A percentile compares a stretch with the other conserved stretches of the same genome.
Evolutionary conservation across 2,113 vertebrate species (phyloP).

Genomic region (Boleophthalmus pectinirostris): DNA sequence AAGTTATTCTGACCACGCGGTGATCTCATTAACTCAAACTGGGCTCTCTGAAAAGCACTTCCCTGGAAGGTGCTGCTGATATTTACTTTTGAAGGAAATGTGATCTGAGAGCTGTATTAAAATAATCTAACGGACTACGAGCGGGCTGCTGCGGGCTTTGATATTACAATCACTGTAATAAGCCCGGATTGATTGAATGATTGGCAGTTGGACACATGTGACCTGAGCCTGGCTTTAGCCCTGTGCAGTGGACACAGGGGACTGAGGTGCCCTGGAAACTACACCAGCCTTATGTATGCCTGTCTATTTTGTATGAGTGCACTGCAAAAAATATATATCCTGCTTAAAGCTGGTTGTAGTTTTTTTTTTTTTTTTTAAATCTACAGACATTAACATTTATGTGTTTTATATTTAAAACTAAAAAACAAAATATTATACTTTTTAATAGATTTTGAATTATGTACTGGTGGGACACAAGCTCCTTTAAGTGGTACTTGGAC

Average conservation of each 20-base stretch:
- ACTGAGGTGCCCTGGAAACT: constrained; percentile 57
- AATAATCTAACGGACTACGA: constrained; percentile 57
- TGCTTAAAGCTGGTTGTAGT: neutral
- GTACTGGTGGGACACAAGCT: no score
- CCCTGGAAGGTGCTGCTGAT: constrained; percentile 48
- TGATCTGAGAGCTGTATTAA: constrained; percentile 64
- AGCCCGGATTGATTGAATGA: constrained; percentile 74
- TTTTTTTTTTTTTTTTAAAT: neutral
- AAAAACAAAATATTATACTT: no score
- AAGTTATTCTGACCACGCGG: constrained; percentile 40
- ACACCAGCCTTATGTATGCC: constrained; percentile 26
- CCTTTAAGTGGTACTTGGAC: no score
- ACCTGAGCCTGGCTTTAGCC: constrained; percentile 43
- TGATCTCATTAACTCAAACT: constrained; percentile 18
- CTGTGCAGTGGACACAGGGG: constrained; percentile 53
- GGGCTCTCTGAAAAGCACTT: constrained; percentile 19
- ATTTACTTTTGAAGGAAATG: constrained; percentile 68
- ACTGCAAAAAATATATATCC: neutral
- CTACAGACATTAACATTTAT: no score
- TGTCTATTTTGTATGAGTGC: neutral
- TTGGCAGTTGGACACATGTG: constrained; percentile 70
- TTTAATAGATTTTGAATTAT: no score
- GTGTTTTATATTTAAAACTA: no score
- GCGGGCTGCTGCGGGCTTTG: constrained; percentile 55
- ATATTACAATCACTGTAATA: constrained; percentile 75